A percentile compares a stretch with the other conserved stretches of the same genome.
These are phyloP conservation scores for Drosophila lacteicornis DNA, from an alignment of 1,140 invertebrate species.

Conservation along the genomic window DNA sequence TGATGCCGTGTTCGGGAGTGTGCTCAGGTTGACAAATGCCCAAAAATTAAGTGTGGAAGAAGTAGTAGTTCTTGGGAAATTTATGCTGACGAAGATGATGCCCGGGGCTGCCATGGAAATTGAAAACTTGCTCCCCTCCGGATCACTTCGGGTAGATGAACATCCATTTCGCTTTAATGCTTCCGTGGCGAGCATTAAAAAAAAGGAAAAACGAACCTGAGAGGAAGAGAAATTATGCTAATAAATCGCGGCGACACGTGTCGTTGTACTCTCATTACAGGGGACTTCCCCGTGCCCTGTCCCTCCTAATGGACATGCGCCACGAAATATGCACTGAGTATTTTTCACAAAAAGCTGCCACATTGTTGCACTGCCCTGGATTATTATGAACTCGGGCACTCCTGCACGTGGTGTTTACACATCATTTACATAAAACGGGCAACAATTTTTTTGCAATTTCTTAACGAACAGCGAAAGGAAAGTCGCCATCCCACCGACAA, in stretches of 20 bases:
- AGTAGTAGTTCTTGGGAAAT: constrained; percentile 55
- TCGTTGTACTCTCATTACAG: constrained; percentile 61
- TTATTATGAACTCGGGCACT: constrained; percentile 43
- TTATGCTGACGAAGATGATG: constrained; percentile 34
- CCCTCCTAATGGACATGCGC: constrained; percentile 71
- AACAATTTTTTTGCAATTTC: constrained; percentile 66
- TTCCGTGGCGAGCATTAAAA: constrained; percentile 62
- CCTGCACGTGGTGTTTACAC: constrained; percentile 79
- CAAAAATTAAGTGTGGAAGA: constrained; percentile 63
- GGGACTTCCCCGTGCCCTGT: constrained; percentile 11
- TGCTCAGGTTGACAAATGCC: constrained; percentile 71
- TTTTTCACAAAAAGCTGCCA: constrained; percentile 31
- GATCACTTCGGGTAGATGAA: constrained; percentile 47
- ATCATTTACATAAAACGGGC: constrained; percentile 81
- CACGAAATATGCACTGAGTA: constrained; percentile 79
- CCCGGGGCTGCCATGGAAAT: constrained; percentile 57
- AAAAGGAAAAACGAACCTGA: constrained; percentile 36
- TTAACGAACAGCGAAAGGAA: constrained; percentile 52
- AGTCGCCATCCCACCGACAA: constrained; percentile 62
- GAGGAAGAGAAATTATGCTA: constrained; percentile 81
- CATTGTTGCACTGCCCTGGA: constrained; percentile 41
- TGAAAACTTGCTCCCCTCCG: constrained; percentile 52
- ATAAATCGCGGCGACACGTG: constrained; percentile 81
- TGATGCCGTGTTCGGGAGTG: constrained; percentile 47
- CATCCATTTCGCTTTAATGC: constrained; percentile 80